Conservation (phyloP, 2,113 vertebrate species). For the Uropsilus gracilis region DNA sequence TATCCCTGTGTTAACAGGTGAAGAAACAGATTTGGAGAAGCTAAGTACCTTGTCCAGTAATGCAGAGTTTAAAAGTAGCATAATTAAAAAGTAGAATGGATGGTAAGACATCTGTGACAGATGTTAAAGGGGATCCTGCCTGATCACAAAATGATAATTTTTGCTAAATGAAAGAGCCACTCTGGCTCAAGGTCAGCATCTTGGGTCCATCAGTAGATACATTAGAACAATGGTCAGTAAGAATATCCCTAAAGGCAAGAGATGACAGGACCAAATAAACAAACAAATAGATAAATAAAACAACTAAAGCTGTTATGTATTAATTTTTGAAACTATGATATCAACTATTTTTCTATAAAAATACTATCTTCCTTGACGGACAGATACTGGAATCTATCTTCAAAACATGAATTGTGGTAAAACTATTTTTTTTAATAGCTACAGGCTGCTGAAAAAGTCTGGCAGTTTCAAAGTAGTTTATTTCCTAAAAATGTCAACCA, state of each 20-base stretch:
- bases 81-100: not conserved
- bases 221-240: not conserved
- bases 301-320: not conserved
- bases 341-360: slow-evolving; percentile 16
- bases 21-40: not conserved
- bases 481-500: slow-evolving; percentile 57
- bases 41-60: not conserved
- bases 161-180: not conserved
- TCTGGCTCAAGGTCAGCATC: not conserved
- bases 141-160: not conserved
- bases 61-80: not conserved
- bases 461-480: slow-evolving; percentile 50
- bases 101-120: not conserved
- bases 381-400: slow-evolving; percentile 28
- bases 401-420: not conserved
- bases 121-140: not conserved
- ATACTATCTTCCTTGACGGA: slow-evolving; percentile 35
- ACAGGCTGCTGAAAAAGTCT: slow-evolving; percentile 14
- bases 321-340: not conserved
- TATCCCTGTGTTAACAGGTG: not conserved
- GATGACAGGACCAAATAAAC: not conserved
- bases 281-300: not conserved
- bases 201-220: not conserved
- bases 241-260: not conserved
- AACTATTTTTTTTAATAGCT: slow-evolving; percentile 67